Base-by-base conservation (phyloP, 2,888 invertebrate genomes). In the Andrena marginata region DNA sequence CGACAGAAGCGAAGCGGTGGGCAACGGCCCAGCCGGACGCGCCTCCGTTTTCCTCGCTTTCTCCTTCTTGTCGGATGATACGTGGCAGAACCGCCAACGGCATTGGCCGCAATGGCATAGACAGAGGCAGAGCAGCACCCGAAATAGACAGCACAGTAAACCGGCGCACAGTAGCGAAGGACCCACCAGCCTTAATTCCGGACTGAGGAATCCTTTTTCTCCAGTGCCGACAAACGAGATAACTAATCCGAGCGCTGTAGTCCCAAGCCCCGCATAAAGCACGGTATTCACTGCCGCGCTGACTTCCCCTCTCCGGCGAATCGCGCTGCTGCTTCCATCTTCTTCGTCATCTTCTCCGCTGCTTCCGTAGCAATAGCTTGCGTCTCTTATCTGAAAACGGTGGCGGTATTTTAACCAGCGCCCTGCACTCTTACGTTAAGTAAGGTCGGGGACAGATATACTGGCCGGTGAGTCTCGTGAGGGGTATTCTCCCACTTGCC, bases 141-240 rank as follows among this genome's bases (percentile, higher is more conserved):
- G 96, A 91, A 98, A 95, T 92, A 98, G 95, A 95, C 97, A 97
- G 95, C 97, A 97, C 88, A 97, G 95, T 91, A 97, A 95, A 89
- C 98, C 98, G 90, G 97, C 96, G 91, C 96, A 96, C 93, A 97
- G 96, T 91, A 97, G 96, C 84, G 97, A 97, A 84, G 98, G 98
- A 85, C 98, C 98, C 94, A 98, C 97, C 92, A 98, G 95, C 90
- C 97, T 96, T 89, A 98, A 95, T 93, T 97, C 98, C 86, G 97
- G 96, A 87, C 98, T 98, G 96, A 97, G 96, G 97, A 98, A 94
- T 96, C 96, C 96, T 95, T 98, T 97, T 95, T 98, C 98, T 92
- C 98, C 98, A 87, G 98, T 97, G 90, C 98, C 98, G 87, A 98
- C 98, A 95, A 98, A 98, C 93, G 97, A 97, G 91, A 98, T 97